Evolutionary conservation across 2,797 vertebrate genomes (phyloP).

Genomic region (Oophaga sylvatica): DNA sequence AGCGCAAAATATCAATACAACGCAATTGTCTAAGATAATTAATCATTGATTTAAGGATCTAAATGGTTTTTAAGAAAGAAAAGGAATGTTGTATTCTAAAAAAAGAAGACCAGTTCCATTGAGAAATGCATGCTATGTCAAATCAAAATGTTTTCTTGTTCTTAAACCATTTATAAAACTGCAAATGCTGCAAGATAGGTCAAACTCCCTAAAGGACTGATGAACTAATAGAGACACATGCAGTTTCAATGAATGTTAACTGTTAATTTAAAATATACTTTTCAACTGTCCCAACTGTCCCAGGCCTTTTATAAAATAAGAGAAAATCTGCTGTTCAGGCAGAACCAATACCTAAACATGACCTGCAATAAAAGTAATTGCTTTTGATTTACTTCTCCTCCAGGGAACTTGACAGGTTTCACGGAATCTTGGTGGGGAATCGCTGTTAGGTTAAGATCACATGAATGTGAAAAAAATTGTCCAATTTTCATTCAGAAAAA

Average conservation of each 20-base stretch:
- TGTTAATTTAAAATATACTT: neutral
- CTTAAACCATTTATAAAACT: slow-evolving; percentile 7
- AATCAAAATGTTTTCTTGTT: slow-evolving; percentile 19
- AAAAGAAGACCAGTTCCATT: slow-evolving; percentile 1
- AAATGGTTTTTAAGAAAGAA: slow-evolving; percentile 34
- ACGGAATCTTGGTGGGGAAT: no score
- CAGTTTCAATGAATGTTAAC: neutral
- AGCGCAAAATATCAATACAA: slow-evolving; percentile 39
- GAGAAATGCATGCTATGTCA: slow-evolving; percentile 24
- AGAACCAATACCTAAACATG: neutral
- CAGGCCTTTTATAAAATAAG: neutral
- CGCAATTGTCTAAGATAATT: slow-evolving; percentile 34
- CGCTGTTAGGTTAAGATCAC: no score
- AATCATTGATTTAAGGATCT: slow-evolving; percentile 42
- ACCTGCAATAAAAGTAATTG: neutral
- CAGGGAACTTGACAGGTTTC: no score
- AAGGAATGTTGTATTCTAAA: slow-evolving; percentile 21
- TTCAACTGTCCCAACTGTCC: neutral
- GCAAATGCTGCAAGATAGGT: slow-evolving; percentile 11
- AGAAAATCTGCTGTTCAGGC: neutral
- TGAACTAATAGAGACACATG: slow-evolving; percentile 7
- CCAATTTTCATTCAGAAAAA: no score
- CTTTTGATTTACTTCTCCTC: neutral
- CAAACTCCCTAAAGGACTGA: neutral
- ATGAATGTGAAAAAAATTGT: no score